Evolutionary conservation across 2,888 invertebrate species (phyloP).

Genomic region (Orthosia gothica): DNA sequence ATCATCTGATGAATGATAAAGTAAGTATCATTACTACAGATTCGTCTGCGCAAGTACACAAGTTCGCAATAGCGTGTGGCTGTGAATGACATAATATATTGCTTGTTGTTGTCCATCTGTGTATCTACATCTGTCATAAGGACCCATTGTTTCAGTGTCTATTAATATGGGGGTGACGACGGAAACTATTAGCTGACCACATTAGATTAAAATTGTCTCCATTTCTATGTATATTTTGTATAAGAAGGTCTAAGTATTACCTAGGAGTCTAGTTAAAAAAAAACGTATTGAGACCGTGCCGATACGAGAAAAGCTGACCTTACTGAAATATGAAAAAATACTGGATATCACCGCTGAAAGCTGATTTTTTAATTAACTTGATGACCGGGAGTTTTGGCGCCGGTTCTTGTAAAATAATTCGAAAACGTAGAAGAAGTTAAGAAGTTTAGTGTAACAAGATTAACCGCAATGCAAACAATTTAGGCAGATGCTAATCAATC

Average conservation of each 20-base stretch:
- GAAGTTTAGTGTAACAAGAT: slow-evolving; percentile 1
- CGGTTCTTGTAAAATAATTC: slow-evolving; percentile 10
- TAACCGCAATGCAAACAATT: neutral
- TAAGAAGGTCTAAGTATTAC: no score
- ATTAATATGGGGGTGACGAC: neutral
- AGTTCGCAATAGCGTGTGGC: slow-evolving; percentile 5
- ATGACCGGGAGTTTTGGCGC: neutral
- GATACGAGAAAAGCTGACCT: neutral
- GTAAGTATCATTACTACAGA: slow-evolving; percentile 2
- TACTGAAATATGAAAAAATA: neutral
- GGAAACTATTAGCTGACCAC: neutral
- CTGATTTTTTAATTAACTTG: slow-evolving; percentile 2
- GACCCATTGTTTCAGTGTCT: slow-evolving; percentile 32
- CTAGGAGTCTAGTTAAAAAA: no score
- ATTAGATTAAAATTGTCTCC: neutral
- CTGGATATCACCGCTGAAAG: neutral
- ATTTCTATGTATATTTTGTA: no score
- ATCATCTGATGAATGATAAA: neutral
- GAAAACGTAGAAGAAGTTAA: neutral
- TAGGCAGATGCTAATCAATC: no score
- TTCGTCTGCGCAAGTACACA: neutral
- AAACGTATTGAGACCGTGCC: neutral
- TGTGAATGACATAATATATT: slow-evolving; percentile 15
- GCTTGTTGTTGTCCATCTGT: slow-evolving; percentile 6
- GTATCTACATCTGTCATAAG: neutral